Percentiles rank a stretch among this genome's conserved stretches.
Conservation (phyloP, 2,888 invertebrate species). For the Anoncus sp. region DNA sequence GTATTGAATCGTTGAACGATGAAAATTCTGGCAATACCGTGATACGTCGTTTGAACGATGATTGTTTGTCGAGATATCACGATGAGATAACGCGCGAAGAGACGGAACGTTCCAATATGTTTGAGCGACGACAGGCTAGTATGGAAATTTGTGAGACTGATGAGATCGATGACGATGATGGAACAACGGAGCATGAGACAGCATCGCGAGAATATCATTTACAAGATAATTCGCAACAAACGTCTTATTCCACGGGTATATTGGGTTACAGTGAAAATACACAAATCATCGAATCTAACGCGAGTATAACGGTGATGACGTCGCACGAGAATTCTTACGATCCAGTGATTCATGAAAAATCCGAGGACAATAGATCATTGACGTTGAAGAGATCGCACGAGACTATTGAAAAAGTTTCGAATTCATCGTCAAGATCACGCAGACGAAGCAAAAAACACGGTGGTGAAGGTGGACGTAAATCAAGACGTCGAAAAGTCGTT, state of each 20-base stretch:
- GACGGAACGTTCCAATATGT: constrained; percentile 12
- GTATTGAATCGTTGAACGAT: constrained; percentile 47
- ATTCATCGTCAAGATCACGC: constrained; percentile 67
- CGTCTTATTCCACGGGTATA: constrained; percentile 8
- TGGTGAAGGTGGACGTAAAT: constrained; percentile 59
- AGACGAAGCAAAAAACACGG: constrained; percentile 74
- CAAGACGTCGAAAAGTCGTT: constrained; percentile 52
- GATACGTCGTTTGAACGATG: constrained; percentile 33
- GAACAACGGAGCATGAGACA: neutral
- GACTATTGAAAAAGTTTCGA: constrained; percentile 34
- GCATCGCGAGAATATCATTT: neutral
- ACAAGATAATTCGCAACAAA: neutral
- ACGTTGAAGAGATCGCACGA: constrained; percentile 75
- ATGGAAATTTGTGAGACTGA: constrained; percentile 29
- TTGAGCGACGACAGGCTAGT: constrained; percentile 4
- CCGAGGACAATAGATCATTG: constrained; percentile 76
- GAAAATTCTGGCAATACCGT: constrained; percentile 23
- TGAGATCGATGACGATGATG: constrained; percentile 23
- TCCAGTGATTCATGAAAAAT: constrained; percentile 64
- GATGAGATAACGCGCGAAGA: constrained; percentile 32
- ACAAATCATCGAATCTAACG: constrained; percentile 23
- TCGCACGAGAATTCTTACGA: constrained; percentile 61
- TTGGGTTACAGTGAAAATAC: constrained; percentile 5
- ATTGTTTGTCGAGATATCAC: constrained; percentile 33
- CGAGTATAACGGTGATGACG: constrained; percentile 30